Percentiles rank a stretch among this genome's conserved stretches.
These are phyloP conservation scores for Amaurobius ferox DNA, from an alignment of 2,888 invertebrate genomes.

Conservation along the genomic window DNA sequence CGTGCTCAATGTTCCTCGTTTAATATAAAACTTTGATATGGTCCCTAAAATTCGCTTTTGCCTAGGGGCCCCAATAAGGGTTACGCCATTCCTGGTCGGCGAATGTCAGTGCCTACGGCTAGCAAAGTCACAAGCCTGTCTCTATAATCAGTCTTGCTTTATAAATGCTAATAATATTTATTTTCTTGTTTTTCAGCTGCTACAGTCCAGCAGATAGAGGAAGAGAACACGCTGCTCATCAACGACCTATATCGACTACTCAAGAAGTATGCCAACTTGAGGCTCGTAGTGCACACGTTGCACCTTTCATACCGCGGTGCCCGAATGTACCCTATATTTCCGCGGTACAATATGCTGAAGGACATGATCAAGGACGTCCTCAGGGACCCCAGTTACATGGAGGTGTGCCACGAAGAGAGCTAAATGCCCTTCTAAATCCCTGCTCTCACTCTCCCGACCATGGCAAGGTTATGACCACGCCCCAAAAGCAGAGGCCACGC, in stretches of 20 bases:
- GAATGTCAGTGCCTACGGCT: too few species aligned
- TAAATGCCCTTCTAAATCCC: constrained; percentile 41
- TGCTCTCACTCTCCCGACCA: constrained; percentile 31
- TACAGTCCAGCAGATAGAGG: constrained; percentile 94
- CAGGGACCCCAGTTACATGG: constrained; percentile 97
- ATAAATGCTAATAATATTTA: background rate
- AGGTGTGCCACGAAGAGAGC: constrained; percentile 89
- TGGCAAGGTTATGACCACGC: background rate
- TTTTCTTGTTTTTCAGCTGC: constrained; percentile 80
- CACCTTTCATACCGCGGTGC: constrained; percentile 92
- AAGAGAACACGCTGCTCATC: constrained; percentile 95
- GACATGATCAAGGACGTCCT: constrained; percentile 98
- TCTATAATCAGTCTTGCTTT: too few species aligned
- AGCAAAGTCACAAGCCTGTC: too few species aligned
- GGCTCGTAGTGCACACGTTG: constrained; percentile 90
- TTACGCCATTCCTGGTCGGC: too few species aligned
- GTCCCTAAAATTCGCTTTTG: too few species aligned
- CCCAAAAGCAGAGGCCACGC: background rate
- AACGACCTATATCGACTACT: constrained; percentile 93
- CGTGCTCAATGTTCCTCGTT: too few species aligned
- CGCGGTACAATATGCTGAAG: constrained; percentile 96
- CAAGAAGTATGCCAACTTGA: constrained; percentile 92
- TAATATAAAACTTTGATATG: too few species aligned
- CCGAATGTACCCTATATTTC: constrained; percentile 94
- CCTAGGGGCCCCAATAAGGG: too few species aligned